Base-by-base conservation (phyloP, 2,888 invertebrate genomes). In the Ernsta delagoae region DNA sequence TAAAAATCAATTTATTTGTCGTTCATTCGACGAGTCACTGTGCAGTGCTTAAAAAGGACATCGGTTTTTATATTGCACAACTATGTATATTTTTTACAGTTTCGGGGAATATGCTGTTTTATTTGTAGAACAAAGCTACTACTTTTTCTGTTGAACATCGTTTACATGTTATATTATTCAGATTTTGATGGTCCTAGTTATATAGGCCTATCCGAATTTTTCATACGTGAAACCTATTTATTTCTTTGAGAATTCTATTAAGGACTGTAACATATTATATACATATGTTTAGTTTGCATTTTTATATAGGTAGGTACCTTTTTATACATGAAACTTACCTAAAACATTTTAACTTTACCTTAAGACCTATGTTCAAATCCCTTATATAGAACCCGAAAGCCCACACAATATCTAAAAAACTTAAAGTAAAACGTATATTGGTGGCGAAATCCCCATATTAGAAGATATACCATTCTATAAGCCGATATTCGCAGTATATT, bases 401-500 rank as follows among this genome's bases (percentile, higher is more conserved):
- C 41, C 45, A 9, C 1, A 57, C 45, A 5, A 57, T 48, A 9
- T 59, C 36, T 6, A 57, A 39, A 65, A 59, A 59, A 59, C 48
- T 65, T 45, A 36, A 65, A 65, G 59, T 65, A 57, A 66, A 66
- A 31, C 24, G 65, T 59, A 53, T 59, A 59, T 66, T 31, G 39
- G 41, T n/a, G 70, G 72, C 16, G 41, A 54, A 56, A 61, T 43
- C 56, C 61, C 61, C 59, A 65, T 61, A 73, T 71, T 80, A 80
- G 77, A 81, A 86, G 81, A 83, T 84, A 85, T 83, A 79, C 77
- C 76, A 77, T 78, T 78, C 75, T 77, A 71, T 78, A 78, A 81
- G 81, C 79, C 80, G 81, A 82, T 86, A 85, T 85, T 83, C 85
- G 81, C 59, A 65, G 39, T 67, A 67, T 67, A 56, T 62, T 36